A percentile compares a stretch with the other conserved stretches of the same genome.
Evolutionary conservation across 2,888 invertebrate genomes (phyloP).

Genomic region (Papilio demoleus): DNA sequence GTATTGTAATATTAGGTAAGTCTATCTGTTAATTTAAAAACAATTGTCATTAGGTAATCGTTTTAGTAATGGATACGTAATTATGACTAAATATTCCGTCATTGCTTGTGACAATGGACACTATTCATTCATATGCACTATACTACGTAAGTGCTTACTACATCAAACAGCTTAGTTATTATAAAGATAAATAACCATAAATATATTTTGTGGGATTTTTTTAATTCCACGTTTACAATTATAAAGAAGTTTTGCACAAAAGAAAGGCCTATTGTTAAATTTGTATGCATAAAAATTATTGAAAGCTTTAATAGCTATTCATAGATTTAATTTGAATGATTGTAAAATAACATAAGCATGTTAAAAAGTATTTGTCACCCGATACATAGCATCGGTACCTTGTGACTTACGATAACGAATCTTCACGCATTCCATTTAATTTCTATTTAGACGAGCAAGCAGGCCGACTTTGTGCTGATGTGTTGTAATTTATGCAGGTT

Average conservation of each 20-base stretch:
- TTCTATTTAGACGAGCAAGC: slow-evolving; percentile 31
- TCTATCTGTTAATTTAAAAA: slow-evolving; percentile 19
- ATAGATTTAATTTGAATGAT: background rate
- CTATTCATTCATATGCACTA: slow-evolving; percentile 10
- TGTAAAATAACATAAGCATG: background rate
- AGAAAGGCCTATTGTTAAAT: background rate
- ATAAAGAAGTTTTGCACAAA: too few relatives aligned
- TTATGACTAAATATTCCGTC: slow-evolving; percentile 26
- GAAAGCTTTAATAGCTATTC: background rate
- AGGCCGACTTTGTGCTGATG: slow-evolving; percentile 47
- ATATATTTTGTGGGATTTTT: too few relatives aligned
- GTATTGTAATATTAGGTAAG: slow-evolving; percentile 4
- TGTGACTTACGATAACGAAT: slow-evolving; percentile 10
- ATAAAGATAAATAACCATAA: background rate
- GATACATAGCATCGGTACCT: background rate
- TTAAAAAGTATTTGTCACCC: background rate
- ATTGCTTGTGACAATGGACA: slow-evolving; percentile 20
- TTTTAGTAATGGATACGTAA: slow-evolving; percentile 20
- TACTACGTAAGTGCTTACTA: slow-evolving; percentile 15
- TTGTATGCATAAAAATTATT: background rate
- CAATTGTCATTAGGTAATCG: slow-evolving; percentile 18
- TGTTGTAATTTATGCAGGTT: slow-evolving; percentile 57
- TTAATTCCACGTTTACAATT: too few relatives aligned
- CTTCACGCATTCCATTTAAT: slow-evolving; percentile 29
- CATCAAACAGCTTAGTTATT: background rate